Evolutionary conservation across 2,888 invertebrate species (phyloP).

Genomic region (Synergus japonicus): DNA sequence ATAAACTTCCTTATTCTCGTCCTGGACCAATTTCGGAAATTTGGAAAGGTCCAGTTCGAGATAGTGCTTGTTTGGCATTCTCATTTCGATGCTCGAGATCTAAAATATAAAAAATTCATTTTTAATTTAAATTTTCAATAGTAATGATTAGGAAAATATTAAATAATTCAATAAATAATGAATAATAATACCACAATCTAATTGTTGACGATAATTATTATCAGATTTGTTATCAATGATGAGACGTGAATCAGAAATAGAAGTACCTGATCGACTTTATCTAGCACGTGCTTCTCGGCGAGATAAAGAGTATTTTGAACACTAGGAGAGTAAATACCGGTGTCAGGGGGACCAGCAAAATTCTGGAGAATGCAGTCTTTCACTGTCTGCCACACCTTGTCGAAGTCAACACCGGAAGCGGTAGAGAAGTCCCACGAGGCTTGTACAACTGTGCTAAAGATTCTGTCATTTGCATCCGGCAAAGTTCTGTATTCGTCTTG

Average conservation of each 20-base stretch:
- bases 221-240: not conserved
- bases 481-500: slow-evolving; percentile 88
- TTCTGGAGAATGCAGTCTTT: slow-evolving; percentile 85
- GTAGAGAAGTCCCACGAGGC: slow-evolving; percentile 87
- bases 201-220: not conserved
- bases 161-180: no score
- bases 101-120: slow-evolving; percentile 67
- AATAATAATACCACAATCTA: not conserved
- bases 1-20: slow-evolving; percentile 84
- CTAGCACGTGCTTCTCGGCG: slow-evolving; percentile 84
- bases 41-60: slow-evolving; percentile 86
- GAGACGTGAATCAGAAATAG: not conserved
- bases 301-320: slow-evolving; percentile 89
- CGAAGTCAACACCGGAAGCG: slow-evolving; percentile 83
- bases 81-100: slow-evolving; percentile 85
- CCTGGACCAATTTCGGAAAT: slow-evolving; percentile 83
- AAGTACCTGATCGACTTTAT: slow-evolving; percentile 84
- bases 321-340: slow-evolving; percentile 86
- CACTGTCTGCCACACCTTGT: slow-evolving; percentile 84
- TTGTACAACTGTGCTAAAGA: slow-evolving; percentile 88
- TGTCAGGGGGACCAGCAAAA: slow-evolving; percentile 87
- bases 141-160: no score
- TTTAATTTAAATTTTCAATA: not conserved
- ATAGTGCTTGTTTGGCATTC: slow-evolving; percentile 91
- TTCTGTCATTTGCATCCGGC: slow-evolving; percentile 86